These are phyloP conservation scores for Crypturellus tataupa DNA, from an alignment of 2,797 vertebrate species.

Conservation along the genomic window DNA sequence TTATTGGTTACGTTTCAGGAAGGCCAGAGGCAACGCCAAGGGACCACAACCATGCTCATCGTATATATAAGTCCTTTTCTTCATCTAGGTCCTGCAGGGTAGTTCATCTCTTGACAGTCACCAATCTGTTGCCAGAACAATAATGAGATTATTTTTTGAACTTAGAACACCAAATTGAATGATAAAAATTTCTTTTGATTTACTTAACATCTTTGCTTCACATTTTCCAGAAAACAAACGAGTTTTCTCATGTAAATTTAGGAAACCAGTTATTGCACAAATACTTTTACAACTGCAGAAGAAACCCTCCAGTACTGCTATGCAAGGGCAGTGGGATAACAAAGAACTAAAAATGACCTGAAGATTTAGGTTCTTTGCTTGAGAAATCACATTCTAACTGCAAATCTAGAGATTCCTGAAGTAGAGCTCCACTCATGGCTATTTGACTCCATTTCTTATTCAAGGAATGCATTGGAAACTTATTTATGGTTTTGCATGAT, in stretches of 20 bases:
- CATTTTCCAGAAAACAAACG: not conserved
- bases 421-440: not conserved
- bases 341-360: not conserved
- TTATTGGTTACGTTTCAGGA: not conserved
- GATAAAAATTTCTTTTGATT: not conserved
- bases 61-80: not conserved
- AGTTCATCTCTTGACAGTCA: constrained; percentile 33
- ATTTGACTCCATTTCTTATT: not conserved
- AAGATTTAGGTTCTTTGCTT: not conserved
- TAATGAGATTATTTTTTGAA: not conserved
- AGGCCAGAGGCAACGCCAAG: not conserved
- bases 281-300: not conserved
- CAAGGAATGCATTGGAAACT: not conserved
- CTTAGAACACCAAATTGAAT: not conserved
- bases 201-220: not conserved
- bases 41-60: not conserved
- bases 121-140: constrained; percentile 1
- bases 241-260: not conserved
- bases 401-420: not conserved
- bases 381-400: not conserved
- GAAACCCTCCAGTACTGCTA: not conserved
- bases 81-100: rapidly evolving
- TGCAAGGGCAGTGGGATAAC: not conserved
- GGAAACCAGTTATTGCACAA: not conserved
- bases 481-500: not conserved